phyloP scores from a whole-genome alignment of 2,113 vertebrate genomes.

The Ammodytes marinus region DNA sequence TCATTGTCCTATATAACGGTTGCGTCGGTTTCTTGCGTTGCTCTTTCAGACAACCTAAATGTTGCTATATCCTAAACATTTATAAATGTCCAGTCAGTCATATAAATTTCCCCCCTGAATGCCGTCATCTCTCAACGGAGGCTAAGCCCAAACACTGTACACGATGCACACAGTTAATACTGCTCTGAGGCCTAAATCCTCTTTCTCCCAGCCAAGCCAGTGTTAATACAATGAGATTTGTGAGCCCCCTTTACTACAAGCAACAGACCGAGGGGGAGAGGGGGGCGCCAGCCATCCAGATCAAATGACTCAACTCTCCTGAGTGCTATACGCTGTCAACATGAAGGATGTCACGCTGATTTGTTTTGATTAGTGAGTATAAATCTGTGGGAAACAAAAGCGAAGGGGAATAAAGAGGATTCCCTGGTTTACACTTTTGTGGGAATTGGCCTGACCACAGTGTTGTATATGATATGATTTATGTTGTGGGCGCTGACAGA shows the following conservation, averaged over 20 bases:
- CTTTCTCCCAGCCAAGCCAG: slow-evolving; percentile 37
- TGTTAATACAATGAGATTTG: slow-evolving; percentile 73
- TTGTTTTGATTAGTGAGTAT: slow-evolving; percentile 75
- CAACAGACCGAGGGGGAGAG: slow-evolving; percentile 54
- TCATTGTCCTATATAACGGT: no score
- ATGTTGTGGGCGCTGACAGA: slow-evolving; percentile 33
- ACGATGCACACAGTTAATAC: slow-evolving; percentile 25
- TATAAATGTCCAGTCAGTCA: not conserved
- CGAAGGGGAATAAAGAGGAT: slow-evolving; percentile 34
- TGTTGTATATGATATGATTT: slow-evolving; percentile 35
- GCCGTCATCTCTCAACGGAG: slow-evolving; percentile 11
- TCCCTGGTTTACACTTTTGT: slow-evolving; percentile 50
- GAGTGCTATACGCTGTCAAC: slow-evolving; percentile 70
- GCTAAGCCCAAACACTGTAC: slow-evolving; percentile 37
- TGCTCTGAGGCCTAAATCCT: slow-evolving; percentile 52
- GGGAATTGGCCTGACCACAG: slow-evolving; percentile 30
- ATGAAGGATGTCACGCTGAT: slow-evolving; percentile 75
- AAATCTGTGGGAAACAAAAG: slow-evolving; percentile 71
- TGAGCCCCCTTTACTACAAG: slow-evolving; percentile 59
- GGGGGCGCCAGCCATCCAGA: slow-evolving; percentile 70
- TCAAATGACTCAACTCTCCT: slow-evolving; percentile 77
- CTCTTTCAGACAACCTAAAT: not conserved
- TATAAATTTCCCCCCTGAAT: slow-evolving; percentile 18
- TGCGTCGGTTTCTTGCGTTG: no score
- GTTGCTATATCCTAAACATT: not conserved